Base-by-base conservation (phyloP, 2,113 vertebrate genomes). In the Sardina pilchardus region DNA sequence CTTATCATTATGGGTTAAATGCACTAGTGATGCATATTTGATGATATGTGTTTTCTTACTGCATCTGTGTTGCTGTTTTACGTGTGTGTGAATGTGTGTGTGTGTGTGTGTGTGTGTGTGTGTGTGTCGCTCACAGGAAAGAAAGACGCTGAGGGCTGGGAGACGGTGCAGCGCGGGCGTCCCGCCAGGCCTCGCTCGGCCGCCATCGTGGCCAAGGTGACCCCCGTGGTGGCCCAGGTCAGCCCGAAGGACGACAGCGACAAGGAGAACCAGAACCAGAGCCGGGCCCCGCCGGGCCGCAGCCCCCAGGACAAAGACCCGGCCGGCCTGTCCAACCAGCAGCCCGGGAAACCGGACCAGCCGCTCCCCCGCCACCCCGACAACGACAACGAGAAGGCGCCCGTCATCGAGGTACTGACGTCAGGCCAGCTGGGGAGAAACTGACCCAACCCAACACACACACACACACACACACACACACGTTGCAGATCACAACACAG, bases 131-230 rank as follows among this genome's bases (percentile, higher is more conserved):
- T 0, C 17, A 36, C 56, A 98, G 97, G 97, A 87, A 96, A 95
- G 42, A 97, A 96, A 88, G 98, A 99, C 88, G 95, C 97, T 0
- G 98, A 99, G 92, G 98, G 98, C 71, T 99, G 98, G 98, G 97
- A 99, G 85, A 99, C 97, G 0, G 98, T 99, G 86, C 98, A 99
- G 89, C 96, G 98, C 30, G 98, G 98, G 47, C 96, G 98, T 82
- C 96, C 97, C 0, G 90, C 98, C 84, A 96, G 97, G 71, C 96
- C 98, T 67, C 96, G 97, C 56, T 97, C 97, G 82, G 95, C 96
- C 0, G 90, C 95, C 45, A 91, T 96, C 86, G 91, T 94, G 45
- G 88, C 96, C 50, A 99, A 97, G 92, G 85, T 94, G 91, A 93
- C 92, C 83, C 92, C 92, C 5, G 91, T 93, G 82, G 86, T 95